phyloP scores from a whole-genome alignment of 2,797 vertebrate species.

The Antennarius maculatus region DNA sequence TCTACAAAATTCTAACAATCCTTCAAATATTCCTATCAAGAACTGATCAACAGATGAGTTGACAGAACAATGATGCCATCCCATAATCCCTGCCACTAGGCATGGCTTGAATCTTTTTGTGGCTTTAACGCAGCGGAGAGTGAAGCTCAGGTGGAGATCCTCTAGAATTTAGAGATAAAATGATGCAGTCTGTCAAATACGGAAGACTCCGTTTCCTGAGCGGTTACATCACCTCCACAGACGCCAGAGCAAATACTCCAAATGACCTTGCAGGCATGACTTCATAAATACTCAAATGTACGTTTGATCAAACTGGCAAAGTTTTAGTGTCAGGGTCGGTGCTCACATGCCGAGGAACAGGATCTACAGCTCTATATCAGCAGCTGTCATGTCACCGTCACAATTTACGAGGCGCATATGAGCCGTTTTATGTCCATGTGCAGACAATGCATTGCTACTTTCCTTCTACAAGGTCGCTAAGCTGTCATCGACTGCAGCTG shows the following conservation, averaged over 20 bases:
- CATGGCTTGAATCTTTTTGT: slow-evolving; percentile 2
- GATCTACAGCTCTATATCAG: slow-evolving; percentile 40
- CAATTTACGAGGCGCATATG: slow-evolving; percentile 18
- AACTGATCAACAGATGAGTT: neutral
- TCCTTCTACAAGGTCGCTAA: slow-evolving; percentile 56
- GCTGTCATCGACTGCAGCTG: slow-evolving; percentile 10
- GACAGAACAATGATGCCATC: neutral
- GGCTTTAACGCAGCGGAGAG: neutral
- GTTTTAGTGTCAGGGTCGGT: slow-evolving; percentile 23
- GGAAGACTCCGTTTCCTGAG: slow-evolving; percentile 8
- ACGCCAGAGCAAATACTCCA: neutral
- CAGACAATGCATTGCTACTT: slow-evolving; percentile 18
- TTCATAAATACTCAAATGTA: slow-evolving; percentile 32
- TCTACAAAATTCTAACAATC: neutral
- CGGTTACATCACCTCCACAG: slow-evolving; percentile 17
- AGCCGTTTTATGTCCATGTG: slow-evolving; percentile 7
- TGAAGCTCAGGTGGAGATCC: neutral
- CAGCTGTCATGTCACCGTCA: slow-evolving; percentile 16
- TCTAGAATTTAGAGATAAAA: slow-evolving; percentile 9
- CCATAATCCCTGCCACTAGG: too few relatives aligned
- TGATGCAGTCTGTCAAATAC: neutral
- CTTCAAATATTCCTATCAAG: neutral
- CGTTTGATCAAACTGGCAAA: slow-evolving; percentile 51
- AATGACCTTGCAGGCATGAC: slow-evolving; percentile 32
- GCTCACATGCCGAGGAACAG: slow-evolving; percentile 16